Evolutionary conservation across 92 coral and sea anemone genomes (phyloP).

Genomic region (Plumapathes pennacea): DNA sequence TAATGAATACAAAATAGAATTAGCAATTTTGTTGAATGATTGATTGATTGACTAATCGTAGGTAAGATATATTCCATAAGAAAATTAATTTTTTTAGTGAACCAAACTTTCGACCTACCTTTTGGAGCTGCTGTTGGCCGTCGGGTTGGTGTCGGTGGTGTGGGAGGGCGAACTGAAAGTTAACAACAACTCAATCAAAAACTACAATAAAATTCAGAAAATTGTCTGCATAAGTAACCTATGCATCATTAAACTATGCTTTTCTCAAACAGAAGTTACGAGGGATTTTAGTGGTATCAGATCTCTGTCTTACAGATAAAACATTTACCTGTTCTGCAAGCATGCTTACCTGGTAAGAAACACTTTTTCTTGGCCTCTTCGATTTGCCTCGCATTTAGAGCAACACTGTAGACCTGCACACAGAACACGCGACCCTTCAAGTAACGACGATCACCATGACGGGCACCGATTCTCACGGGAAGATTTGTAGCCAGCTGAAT

Average conservation of each 20-base stretch:
- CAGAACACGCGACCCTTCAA: conserved; percentile 51
- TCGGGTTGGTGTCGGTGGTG: conserved; percentile 19
- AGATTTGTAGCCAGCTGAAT: conserved; percentile 26
- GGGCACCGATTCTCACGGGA: conserved; percentile 30
- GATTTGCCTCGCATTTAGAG: conserved; percentile 36
- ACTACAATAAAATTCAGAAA: no score
- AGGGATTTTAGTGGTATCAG: no score
- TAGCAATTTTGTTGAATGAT: background rate
- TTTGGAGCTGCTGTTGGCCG: conserved; percentile 43
- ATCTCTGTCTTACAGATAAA: no score
- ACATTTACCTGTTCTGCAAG: conserved; percentile 2
- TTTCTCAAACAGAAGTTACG: no score
- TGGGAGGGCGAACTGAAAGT: no score
- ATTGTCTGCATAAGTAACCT: no score
- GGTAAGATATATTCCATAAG: background rate
- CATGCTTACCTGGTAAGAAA: conserved; percentile 22
- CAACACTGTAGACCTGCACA: conserved; percentile 52
- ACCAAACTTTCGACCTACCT: conserved; percentile 14
- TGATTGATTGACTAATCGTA: background rate
- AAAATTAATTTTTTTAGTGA: background rate
- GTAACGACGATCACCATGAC: conserved; percentile 5
- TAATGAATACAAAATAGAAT: background rate
- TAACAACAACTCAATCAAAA: no score
- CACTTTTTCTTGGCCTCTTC: conserved; percentile 51
- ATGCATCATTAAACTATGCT: no score